These are phyloP conservation scores for Oostethus manadensis DNA, from an alignment of 2,113 vertebrate species.

Conservation along the genomic window DNA sequence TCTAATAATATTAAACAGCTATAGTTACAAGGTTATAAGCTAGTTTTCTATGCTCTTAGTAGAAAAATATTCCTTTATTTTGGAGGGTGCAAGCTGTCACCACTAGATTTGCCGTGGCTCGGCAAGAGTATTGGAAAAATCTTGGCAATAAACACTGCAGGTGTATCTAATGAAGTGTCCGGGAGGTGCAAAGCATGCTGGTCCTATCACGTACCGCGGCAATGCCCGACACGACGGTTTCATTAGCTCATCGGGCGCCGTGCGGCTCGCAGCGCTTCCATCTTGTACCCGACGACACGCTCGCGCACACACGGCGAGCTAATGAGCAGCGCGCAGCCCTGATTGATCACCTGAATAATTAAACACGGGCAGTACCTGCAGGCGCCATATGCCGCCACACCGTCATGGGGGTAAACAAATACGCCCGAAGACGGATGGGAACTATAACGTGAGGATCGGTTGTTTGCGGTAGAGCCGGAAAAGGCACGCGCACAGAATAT, in stretches of 20 bases:
- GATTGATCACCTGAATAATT: slow-evolving; percentile 73
- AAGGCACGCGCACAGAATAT: slow-evolving; percentile 5
- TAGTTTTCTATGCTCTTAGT: too few relatives aligned
- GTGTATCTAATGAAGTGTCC: background rate
- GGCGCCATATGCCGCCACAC: slow-evolving; percentile 53
- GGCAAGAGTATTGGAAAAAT: too few relatives aligned
- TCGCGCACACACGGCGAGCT: slow-evolving; percentile 33
- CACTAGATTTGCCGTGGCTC: too few relatives aligned
- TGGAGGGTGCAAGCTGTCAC: too few relatives aligned
- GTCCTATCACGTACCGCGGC: background rate
- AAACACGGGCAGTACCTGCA: slow-evolving; percentile 63
- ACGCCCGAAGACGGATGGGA: slow-evolving; percentile 9
- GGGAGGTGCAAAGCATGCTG: too few relatives aligned
- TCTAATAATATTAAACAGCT: too few relatives aligned
- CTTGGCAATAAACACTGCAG: too few relatives aligned
- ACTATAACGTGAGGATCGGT: slow-evolving; percentile 5
- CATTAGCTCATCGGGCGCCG: slow-evolving; percentile 47
- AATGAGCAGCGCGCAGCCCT: slow-evolving; percentile 48
- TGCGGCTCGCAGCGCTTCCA: slow-evolving; percentile 39
- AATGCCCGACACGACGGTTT: slow-evolving; percentile 38
- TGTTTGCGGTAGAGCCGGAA: slow-evolving; percentile 9
- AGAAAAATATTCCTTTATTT: too few relatives aligned
- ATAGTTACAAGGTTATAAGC: too few relatives aligned
- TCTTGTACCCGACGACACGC: slow-evolving; percentile 34
- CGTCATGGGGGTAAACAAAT: slow-evolving; percentile 16